Base-by-base conservation (phyloP, 2,113 vertebrate species). In the Turdus rufiventris region DNA sequence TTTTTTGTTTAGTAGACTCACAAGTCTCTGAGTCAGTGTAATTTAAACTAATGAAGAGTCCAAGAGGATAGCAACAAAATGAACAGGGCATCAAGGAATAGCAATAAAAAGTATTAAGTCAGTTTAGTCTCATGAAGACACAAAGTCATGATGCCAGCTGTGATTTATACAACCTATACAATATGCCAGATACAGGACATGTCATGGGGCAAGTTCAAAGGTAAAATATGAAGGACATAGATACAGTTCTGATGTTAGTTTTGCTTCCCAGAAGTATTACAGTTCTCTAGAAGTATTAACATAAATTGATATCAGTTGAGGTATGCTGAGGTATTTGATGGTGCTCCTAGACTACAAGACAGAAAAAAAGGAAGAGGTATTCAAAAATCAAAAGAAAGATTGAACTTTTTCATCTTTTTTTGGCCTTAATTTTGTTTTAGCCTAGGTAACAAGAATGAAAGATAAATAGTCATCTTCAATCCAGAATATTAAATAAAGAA, bases 21-120 rank as follows among this genome's bases (percentile, higher is more conserved):
- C 28, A 81, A 89, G n/a, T 91, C 16, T 87, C 45, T 5, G 38
- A 67, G 38, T n/a, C 74, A 95, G 85, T 45, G 51, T 81, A 87
- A 94, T 96, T 88, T 96, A 80, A 93, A 23, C 14, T 91, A 91
- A 89, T 87, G 53, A 71, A 78, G 53, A 90, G 83, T 70, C 63
- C 67, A 48, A 91, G 24, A 92, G 68, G 50, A 89, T 19, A 78
- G 33, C 42, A 94, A 63, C 18, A 72, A 93, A 96, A 93, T 29
- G 20, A 93, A 50, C 12, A 85, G 18, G 66, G 12, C 54, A 96
- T 40, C 29, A 91, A 74, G 91, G 95, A 94, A 61, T 43, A 63
- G 14, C 47, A 85, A 67, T 78, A 92, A 94, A 91, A 94, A 72
- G 54, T 91, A 90, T 89, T 87, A 61, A 42, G 74, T 68, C 62